Percentiles rank a stretch among this genome's conserved stretches.
phyloP scores from a whole-genome alignment of 2,888 invertebrate genomes.

The Punctoribates punctum region DNA sequence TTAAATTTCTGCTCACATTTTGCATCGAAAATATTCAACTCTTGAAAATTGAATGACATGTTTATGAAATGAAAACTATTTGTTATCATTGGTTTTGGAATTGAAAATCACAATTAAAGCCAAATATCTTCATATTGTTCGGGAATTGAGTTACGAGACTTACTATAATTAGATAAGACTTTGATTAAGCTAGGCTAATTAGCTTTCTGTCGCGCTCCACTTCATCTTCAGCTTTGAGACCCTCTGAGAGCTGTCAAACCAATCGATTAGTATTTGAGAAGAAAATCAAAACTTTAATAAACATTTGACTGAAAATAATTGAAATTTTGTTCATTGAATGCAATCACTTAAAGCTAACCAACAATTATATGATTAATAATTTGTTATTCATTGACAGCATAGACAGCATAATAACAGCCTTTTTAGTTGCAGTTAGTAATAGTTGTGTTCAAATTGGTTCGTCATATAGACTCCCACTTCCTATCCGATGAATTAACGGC shows the following conservation, averaged over 20 bases:
- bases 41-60: constrained; percentile 31
- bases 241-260: not conserved
- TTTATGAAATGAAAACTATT: constrained; percentile 30
- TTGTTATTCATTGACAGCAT: not conserved
- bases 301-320: not conserved
- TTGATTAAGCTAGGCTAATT: not conserved
- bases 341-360: not conserved
- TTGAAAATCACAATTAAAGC: constrained; percentile 26
- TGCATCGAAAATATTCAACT: constrained; percentile 7
- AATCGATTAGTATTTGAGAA: not conserved
- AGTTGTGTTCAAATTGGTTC: constrained; percentile 9
- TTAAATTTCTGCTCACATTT: constrained; percentile 31
- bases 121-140: not conserved
- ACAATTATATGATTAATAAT: constrained; percentile 28
- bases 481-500: constrained; percentile 29
- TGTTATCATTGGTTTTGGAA: constrained; percentile 17
- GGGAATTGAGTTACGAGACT: not conserved
- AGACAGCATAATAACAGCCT: constrained; percentile 22
- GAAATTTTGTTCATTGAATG: not conserved
- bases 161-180: constrained; percentile 7
- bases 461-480: constrained; percentile 34
- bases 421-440: constrained; percentile 2
- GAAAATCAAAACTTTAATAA: not conserved
- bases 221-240: not conserved
- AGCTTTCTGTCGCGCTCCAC: not conserved